phyloP scores from a whole-genome alignment of 2,113 vertebrate species.

The Passerina amoena region DNA sequence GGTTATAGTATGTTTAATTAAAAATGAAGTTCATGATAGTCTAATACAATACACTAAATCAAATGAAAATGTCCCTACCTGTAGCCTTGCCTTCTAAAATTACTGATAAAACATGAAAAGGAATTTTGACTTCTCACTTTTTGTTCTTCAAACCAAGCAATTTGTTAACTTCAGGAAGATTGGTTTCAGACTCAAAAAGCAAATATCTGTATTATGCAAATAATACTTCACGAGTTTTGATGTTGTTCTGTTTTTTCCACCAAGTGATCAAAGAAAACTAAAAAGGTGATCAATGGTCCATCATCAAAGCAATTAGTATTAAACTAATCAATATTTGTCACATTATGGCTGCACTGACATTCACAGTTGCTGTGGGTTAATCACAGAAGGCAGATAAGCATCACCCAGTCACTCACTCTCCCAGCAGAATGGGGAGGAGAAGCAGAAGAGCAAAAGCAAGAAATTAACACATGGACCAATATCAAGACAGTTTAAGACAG shows the following conservation, averaged over 20 bases:
- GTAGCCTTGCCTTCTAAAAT: background rate
- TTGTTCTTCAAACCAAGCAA: background rate
- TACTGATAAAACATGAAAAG: background rate
- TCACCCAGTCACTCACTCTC: accelerated
- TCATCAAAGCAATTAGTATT: background rate
- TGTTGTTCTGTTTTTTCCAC: background rate
- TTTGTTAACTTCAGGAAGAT: background rate
- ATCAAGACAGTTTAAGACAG: background rate
- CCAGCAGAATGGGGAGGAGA: background rate
- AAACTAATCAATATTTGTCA: background rate
- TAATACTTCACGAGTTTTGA: background rate
- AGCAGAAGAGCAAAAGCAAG: background rate
- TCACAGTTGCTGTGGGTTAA: background rate
- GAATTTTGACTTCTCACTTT: background rate
- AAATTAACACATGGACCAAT: background rate
- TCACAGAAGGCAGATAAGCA: background rate
- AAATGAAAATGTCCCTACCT: background rate
- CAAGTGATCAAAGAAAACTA: background rate
- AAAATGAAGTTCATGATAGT: slow-evolving; percentile 23
- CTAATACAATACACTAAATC: background rate
- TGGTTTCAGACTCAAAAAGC: background rate
- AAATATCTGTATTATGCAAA: background rate
- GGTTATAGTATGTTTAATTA: slow-evolving; percentile 4
- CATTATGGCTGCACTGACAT: background rate
- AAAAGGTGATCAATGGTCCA: background rate